phyloP scores from a whole-genome alignment of 2,113 vertebrate species.

The Triplophysa tibetana region DNA sequence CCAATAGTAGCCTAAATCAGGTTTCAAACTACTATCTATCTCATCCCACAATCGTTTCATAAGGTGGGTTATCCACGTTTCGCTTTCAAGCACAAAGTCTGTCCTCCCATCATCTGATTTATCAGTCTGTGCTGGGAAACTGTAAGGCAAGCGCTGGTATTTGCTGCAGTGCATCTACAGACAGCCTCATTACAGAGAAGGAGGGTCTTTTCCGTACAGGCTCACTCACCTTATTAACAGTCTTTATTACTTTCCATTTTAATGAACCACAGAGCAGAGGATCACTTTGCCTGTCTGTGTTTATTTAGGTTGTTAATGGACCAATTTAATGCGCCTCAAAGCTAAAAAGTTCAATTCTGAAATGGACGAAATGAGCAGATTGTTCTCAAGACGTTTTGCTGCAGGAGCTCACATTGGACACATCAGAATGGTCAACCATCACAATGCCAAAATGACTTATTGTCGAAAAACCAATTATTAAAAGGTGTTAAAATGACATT shows the following conservation, averaged over 20 bases:
- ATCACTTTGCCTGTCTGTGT: constrained; percentile 51
- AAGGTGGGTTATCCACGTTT: background rate
- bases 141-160: constrained; percentile 24
- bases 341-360: constrained; percentile 36
- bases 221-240: constrained; percentile 63
- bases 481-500: too few species aligned
- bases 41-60: background rate
- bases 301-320: constrained; percentile 61
- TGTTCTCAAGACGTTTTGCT: too few species aligned
- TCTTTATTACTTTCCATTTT: constrained; percentile 66
- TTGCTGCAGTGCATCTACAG: constrained; percentile 13
- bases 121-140: constrained; percentile 18
- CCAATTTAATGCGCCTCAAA: constrained; percentile 53
- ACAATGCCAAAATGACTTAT: too few species aligned
- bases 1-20: background rate
- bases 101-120: background rate
- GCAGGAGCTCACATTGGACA: too few species aligned
- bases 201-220: constrained; percentile 39
- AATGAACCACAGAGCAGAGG: constrained; percentile 65
- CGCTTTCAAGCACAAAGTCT: too few species aligned
- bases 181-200: constrained; percentile 39
- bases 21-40: background rate
- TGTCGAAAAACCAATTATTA: too few species aligned
- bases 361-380: background rate
- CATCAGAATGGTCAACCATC: too few species aligned